phyloP scores from a whole-genome alignment of 23 tunicate species.

The Styela clava region DNA sequence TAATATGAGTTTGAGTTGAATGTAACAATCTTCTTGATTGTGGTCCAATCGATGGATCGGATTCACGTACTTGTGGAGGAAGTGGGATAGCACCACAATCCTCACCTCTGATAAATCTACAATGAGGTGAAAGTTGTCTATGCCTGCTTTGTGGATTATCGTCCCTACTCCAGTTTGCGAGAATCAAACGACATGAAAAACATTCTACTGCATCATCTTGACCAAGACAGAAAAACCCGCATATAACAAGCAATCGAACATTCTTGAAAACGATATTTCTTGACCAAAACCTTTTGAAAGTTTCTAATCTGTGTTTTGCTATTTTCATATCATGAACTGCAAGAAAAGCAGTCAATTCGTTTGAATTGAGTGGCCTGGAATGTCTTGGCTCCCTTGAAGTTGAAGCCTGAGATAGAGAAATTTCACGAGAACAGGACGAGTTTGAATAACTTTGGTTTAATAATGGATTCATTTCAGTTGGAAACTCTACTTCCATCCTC shows the following conservation, averaged over 20 bases:
- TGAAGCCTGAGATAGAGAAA: not conserved
- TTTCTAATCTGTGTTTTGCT: not conserved
- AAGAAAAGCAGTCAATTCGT: not conserved
- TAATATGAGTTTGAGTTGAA: not conserved
- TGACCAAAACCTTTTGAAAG: not conserved
- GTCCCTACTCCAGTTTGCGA: not conserved
- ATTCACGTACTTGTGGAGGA: not conserved
- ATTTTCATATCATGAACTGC: not conserved
- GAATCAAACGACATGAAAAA: not conserved
- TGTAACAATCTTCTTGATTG: not conserved
- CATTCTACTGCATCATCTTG: not conserved
- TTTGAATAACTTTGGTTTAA: not conserved
- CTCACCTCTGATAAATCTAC: conserved; percentile 2
- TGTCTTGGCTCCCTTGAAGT: not conserved
- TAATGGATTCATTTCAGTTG: not conserved
- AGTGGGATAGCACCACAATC: conserved; percentile 3
- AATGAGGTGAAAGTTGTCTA: not conserved
- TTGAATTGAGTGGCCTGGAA: not conserved
- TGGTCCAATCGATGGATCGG: not conserved
- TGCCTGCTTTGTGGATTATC: not conserved
- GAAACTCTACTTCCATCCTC: not conserved
- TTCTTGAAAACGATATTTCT: not conserved
- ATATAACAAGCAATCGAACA: not conserved
- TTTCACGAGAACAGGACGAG: not conserved
- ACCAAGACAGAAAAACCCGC: not conserved